These are phyloP conservation scores for Leptopterna dolabrata DNA, from an alignment of 2,888 invertebrate species.

Conservation along the genomic window DNA sequence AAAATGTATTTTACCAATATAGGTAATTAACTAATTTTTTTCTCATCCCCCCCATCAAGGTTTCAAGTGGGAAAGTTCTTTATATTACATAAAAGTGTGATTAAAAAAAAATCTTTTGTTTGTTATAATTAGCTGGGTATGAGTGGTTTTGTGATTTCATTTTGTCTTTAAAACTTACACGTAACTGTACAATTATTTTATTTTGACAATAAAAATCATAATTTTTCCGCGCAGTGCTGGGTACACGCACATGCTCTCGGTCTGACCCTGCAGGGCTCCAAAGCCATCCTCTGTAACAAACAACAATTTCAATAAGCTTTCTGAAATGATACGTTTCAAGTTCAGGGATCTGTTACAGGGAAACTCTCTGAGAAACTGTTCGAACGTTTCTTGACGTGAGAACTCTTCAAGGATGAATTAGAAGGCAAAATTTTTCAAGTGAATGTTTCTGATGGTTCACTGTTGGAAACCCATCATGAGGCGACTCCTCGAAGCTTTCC, in stretches of 20 bases:
- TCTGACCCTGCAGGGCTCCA: constrained; percentile 66
- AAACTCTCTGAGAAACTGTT: not conserved
- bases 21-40: constrained; percentile 20
- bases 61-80: constrained; percentile 30
- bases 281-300: constrained; percentile 65
- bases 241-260: constrained; percentile 65
- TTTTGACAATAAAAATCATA: constrained; percentile 40
- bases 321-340: constrained; percentile 19
- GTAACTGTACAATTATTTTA: constrained; percentile 49
- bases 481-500: too few relatives aligned
- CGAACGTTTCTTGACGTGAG: not conserved
- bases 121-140: not conserved
- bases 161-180: constrained; percentile 47
- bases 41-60: constrained; percentile 8
- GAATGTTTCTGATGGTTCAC: too few relatives aligned
- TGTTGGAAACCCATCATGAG: too few relatives aligned
- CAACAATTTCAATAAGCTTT: constrained; percentile 8
- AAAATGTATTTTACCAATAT: constrained; percentile 2
- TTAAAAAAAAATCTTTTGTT: not conserved
- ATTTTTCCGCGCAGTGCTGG: constrained; percentile 62
- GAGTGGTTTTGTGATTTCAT: constrained; percentile 5
- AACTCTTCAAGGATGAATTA: too few relatives aligned
- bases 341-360: too few relatives aligned
- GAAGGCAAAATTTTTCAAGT: too few relatives aligned
- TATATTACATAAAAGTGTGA: constrained; percentile 30